Evolutionary conservation across 2,888 invertebrate genomes (phyloP).

Genomic region (Subacronicta megacephala): DNA sequence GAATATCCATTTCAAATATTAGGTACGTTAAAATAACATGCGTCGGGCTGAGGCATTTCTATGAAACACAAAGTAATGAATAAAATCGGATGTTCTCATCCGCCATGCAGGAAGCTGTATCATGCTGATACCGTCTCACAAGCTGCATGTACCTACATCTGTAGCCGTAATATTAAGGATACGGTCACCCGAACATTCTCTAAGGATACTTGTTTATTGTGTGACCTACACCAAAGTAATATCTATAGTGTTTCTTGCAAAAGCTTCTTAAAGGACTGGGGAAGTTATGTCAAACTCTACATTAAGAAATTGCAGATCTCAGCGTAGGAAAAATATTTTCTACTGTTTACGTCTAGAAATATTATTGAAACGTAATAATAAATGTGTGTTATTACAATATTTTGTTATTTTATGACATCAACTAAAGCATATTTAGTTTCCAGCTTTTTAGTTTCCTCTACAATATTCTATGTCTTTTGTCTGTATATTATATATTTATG

Average conservation of each 20-base stretch:
- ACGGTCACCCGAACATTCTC: slow-evolving; percentile 51
- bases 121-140: slow-evolving; percentile 84
- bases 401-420: slow-evolving; percentile 28
- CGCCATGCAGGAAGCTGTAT: slow-evolving; percentile 89
- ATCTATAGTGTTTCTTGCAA: slow-evolving; percentile 48
- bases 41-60: slow-evolving; percentile 88
- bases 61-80: slow-evolving; percentile 84
- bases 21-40: slow-evolving; percentile 82
- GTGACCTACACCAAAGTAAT: slow-evolving; percentile 40
- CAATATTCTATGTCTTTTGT: slow-evolving; percentile 41
- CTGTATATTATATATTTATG: slow-evolving; percentile 23
- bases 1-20: slow-evolving; percentile 72
- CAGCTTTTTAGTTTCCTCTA: slow-evolving; percentile 42
- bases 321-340: slow-evolving; percentile 33
- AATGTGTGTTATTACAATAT: slow-evolving; percentile 17
- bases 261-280: slow-evolving; percentile 55
- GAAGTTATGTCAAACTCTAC: slow-evolving; percentile 45
- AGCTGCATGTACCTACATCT: slow-evolving; percentile 75
- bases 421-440: slow-evolving; percentile 51
- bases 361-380: slow-evolving; percentile 19
- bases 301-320: slow-evolving; percentile 36
- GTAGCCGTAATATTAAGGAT: slow-evolving; percentile 56
- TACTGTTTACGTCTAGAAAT: slow-evolving; percentile 47
- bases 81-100: slow-evolving; percentile 84
- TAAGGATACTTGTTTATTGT: slow-evolving; percentile 49